Conservation (phyloP, 2,113 vertebrate genomes). For the Sebastes fasciatus region DNA sequence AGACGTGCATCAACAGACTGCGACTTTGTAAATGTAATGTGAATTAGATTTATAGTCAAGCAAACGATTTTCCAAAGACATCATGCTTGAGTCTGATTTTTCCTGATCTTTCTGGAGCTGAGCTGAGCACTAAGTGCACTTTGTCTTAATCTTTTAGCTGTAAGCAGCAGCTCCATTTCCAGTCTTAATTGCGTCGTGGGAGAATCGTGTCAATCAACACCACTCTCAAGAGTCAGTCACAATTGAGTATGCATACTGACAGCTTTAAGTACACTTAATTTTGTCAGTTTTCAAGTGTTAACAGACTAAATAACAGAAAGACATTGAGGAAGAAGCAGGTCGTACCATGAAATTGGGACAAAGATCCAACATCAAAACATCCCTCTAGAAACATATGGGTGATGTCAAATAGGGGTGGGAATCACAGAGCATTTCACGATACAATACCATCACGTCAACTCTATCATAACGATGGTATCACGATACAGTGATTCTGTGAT, state of each 20-base stretch:
- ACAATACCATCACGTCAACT: too few relatives aligned
- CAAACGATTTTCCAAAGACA: neutral
- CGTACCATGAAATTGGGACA: neutral
- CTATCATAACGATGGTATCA: too few relatives aligned
- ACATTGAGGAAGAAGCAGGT: neutral
- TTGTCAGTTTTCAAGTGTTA: neutral
- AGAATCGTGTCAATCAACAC: constrained; percentile 8
- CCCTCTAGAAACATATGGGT: neutral
- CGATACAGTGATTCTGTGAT: too few relatives aligned
- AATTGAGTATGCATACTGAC: neutral
- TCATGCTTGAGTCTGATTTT: neutral
- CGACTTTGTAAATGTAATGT: neutral
- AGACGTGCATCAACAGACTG: neutral
- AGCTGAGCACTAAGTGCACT: neutral
- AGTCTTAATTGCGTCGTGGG: constrained; percentile 1
- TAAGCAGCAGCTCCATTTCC: constrained; percentile 18
- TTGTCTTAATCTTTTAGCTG: constrained; percentile 24
- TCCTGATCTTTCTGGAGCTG: constrained; percentile 9
- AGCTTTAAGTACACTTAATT: neutral
- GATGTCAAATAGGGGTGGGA: neutral
- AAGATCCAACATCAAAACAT: neutral
- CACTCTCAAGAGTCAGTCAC: constrained; percentile 19
- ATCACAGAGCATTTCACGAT: too few relatives aligned
- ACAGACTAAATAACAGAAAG: neutral
- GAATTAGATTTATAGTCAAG: neutral